Base-by-base conservation (phyloP, 2,797 vertebrate genomes). In the Hypotaenidia okinawae region DNA sequence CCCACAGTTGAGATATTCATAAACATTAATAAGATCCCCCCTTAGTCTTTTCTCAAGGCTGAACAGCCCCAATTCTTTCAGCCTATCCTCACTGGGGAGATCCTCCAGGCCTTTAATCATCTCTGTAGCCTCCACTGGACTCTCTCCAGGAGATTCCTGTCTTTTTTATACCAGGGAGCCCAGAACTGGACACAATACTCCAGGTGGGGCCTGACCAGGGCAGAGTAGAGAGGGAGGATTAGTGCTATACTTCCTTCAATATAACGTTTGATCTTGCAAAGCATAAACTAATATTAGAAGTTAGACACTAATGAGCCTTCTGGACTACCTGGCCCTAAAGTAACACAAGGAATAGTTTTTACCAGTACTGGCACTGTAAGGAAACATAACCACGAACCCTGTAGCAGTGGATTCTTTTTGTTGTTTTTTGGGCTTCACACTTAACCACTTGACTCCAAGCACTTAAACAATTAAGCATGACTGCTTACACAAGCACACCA, bases 381-480 rank as follows among this genome's bases (percentile, higher is more conserved):
- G 14, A 92, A 97, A 85, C 24, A 43, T 39, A 93, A 64, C 69
- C 25, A 72, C 24, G 33, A 90, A 81, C 47, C 66, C 62, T 25
- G 9, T 47, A 78, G 32, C 51, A 47, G 41, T 4, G 70, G 23
- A 23, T 54, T 61, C 8, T 33, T 51, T 75, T 51, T 72, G 52
- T 68, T 51, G 23, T 27, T 70, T 54, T 85, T 19, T 30, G 12
- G 16, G 57, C 57, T 64, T 90, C 78, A 87, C 51, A 75, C 27
- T 72, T 11, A 91, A 80, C 21, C 83, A 94, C 82, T 62, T 75
- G 84, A 89, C 39, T 32, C 33, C 51, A 76, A 79, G 77, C 27
- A 79, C 77, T 79, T 82, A 45, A 86, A 89, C 67, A 93, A 61
- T 74, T 78, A 91, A 80, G 74, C 75, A 83, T 62, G 75, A 64